Base-by-base conservation (phyloP, 2,113 vertebrate genomes). In the Pachypanchax playfairii region DNA sequence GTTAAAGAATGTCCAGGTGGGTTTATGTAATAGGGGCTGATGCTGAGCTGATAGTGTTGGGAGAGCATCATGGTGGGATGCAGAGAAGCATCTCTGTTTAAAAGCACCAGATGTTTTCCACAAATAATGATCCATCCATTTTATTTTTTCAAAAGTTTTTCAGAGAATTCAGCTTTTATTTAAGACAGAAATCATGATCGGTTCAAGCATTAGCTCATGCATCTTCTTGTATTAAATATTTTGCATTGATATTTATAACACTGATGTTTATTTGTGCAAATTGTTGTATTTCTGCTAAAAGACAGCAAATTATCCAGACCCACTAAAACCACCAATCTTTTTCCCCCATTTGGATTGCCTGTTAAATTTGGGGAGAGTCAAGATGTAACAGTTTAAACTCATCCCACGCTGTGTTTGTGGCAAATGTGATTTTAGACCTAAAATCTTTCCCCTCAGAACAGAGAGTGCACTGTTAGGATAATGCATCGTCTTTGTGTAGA, bases 1-100 rank as follows among this genome's bases (percentile, higher is more conserved):
- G 68, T 66, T 20, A 41, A 50, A 69, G 43, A 18, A 47, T 62
- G 71, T 82, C 82, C 82, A 88, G 82, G 85, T 87, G 82, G 73
- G 77, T 87, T 91, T 90, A 89, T 85, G 82, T 91, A 88, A 91
- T 70, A 41, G 64, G 49, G 56, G 72, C 79, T 80, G 84, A 85
- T 73, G 83, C 50, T 69, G 78, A 73, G 74, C 65, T 75, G 82
- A 76, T 72, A 60, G 70, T 57, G 52, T 60, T 72, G 36, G 33
- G 75, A 50, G 71, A 73, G 74, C 71, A 51, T 53, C 64, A 46
- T 70, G 51, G 69, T 57, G 56, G 33, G 59, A 43, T 72, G 61
- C 29, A 25, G 28, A 24, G 26, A 46, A 68, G 56, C 25, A 52
- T 70, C 47, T 73, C 58, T 46, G 52, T 48, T 75, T 58, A 67